Conservation (phyloP, 2,113 vertebrate genomes). For the Phrynocephalus versicolor region DNA sequence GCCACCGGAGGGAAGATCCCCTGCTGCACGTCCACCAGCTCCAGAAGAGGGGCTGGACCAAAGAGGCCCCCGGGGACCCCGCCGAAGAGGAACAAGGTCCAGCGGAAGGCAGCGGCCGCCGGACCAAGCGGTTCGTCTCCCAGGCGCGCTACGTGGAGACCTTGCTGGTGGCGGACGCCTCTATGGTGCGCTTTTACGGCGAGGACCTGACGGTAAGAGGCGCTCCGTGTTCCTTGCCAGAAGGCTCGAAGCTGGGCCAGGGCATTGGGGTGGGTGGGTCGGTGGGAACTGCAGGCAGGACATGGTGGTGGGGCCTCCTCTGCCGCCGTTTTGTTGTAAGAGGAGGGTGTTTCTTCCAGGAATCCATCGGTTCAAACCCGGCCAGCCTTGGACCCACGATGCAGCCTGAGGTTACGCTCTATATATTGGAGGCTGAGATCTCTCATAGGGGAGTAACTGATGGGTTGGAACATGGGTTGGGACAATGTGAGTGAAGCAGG, state of each 20-base stretch:
- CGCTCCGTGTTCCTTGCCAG: background rate
- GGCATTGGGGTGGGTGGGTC: no score
- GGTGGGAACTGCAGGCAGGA: no score
- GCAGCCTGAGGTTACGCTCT: background rate
- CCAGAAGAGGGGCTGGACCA: slow-evolving; percentile 8
- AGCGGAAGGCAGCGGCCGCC: rapidly evolving
- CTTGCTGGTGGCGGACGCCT: slow-evolving; percentile 85
- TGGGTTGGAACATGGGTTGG: no score
- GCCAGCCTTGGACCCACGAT: background rate
- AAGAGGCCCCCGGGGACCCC: background rate
- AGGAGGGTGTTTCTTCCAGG: background rate
- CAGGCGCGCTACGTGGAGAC: slow-evolving; percentile 89
- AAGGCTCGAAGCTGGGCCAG: background rate
- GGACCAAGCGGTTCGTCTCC: slow-evolving; percentile 83
- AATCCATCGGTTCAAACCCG: background rate
- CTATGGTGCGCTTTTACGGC: slow-evolving; percentile 87
- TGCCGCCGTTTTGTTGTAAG: no score
- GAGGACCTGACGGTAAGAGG: slow-evolving; percentile 85
- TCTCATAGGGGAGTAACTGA: background rate
- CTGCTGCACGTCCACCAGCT: slow-evolving; percentile 59
- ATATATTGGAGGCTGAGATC: background rate
- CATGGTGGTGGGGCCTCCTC: no score
- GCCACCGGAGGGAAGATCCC: slow-evolving; percentile 32
- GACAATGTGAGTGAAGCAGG: no score
- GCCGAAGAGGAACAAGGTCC: background rate